Base-by-base conservation (phyloP, 2,113 vertebrate species). In the Panthera leo region DNA sequence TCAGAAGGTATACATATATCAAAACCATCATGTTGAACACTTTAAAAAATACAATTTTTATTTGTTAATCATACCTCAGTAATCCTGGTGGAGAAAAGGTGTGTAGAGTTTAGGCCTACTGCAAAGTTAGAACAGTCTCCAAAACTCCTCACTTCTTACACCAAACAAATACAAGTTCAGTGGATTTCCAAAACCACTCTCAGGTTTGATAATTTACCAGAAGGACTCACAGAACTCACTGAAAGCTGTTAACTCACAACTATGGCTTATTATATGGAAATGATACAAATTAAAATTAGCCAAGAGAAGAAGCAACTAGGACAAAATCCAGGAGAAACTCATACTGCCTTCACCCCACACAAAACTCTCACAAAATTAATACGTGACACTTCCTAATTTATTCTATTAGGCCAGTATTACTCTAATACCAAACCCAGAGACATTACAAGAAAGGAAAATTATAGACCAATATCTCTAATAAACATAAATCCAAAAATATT, bases 201-300 rank as follows among this genome's bases (percentile, higher is more conserved):
- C 73, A 80, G 39, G 31, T 83, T 92, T 88, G 23, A 51, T 67
- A 75, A 88, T 75, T 65, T 45, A 87, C n/a, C 53, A 19, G 3
- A 89, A 84, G 67, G 14, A 76, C 58, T 85, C 68, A 95, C 7
- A 75, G 67, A 82, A 83, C 16, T 45, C 67, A 92, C 29, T 87
- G n/a, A 92, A 65, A 82, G 42, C n/a, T 87, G 55, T 78, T 75
- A 73, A 73, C 5, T 65, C n/a, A 87, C 18, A 88, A 55, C 55
- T 73, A 65, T 29, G 42, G 15, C 29, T 42, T 82, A 73, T n/a
- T 82, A 39, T 82, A 67, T 65, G n/a, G 21, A 82, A 95, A 76
- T 45, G 21, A 90, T 65, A 70, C 53, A 92, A 80, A 92, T 29
- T 82, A 87, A 91, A 95, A 73, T 87, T 42, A 65, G 27, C 84